These are phyloP conservation scores for Ictalurus punctatus DNA, from an alignment of 2,113 vertebrate species.

Conservation along the genomic window DNA sequence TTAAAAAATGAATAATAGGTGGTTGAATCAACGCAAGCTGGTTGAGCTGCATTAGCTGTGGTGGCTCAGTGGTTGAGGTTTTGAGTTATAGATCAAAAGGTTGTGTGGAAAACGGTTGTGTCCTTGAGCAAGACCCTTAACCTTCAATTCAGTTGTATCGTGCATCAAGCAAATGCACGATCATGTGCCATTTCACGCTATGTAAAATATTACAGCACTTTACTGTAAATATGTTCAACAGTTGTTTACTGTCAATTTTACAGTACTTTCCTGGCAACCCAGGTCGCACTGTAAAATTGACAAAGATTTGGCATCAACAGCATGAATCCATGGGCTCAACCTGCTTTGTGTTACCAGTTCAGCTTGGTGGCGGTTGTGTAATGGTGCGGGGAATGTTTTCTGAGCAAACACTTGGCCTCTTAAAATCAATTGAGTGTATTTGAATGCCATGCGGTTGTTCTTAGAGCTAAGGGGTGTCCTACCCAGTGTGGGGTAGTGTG, in stretches of 20 bases:
- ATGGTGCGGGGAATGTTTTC: not conserved
- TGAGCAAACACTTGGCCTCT: not conserved
- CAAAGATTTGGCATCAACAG: not conserved
- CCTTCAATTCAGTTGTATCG: no score
- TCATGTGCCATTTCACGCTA: no score
- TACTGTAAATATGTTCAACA: not conserved
- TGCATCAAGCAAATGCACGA: not conserved
- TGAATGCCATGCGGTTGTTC: not conserved
- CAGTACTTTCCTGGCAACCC: no score
- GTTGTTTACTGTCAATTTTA: not conserved
- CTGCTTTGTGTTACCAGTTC: not conserved
- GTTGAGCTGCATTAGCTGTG: no score
- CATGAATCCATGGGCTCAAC: not conserved
- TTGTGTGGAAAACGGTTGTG: not conserved
- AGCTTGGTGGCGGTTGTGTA: not conserved
- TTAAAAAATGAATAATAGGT: no score
- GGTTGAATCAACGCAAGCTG: not conserved
- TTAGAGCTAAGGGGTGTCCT: not conserved
- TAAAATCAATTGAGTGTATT: not conserved
- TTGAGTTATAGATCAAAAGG: no score
- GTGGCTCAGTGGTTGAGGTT: no score
- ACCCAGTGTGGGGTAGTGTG: no score
- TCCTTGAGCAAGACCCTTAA: not conserved
- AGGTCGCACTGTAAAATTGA: no score
- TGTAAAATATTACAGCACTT: no score